Percentiles rank a stretch among this genome's conserved stretches.
Conservation (phyloP, 1,140 invertebrate genomes). For the Zaprionus africanus region DNA sequence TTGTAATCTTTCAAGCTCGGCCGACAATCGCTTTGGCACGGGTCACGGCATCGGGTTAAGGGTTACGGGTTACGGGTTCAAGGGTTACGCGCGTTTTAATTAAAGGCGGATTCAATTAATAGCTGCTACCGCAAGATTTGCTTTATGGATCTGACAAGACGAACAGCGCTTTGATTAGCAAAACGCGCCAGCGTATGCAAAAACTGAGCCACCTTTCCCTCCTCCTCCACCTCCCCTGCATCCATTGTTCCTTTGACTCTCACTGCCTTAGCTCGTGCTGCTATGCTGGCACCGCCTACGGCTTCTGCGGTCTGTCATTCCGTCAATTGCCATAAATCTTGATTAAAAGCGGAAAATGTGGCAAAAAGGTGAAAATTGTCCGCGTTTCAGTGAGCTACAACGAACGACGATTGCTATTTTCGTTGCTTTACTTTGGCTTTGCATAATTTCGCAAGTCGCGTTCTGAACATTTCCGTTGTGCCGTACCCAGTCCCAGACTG, state of each 20-base stretch:
- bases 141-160: conserved; percentile 30
- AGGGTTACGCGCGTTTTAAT: conserved; percentile 53
- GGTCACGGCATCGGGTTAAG: not conserved
- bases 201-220: not conserved
- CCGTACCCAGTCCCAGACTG: conserved; percentile 8
- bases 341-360: conserved; percentile 71
- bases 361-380: conserved; percentile 76
- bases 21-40: not conserved
- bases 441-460: conserved; percentile 66
- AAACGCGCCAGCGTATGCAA: conserved; percentile 45
- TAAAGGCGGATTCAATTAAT: conserved; percentile 72
- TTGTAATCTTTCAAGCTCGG: not conserved
- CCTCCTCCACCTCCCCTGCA: no score
- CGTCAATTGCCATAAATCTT: conserved; percentile 78
- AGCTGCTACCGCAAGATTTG: conserved; percentile 41
- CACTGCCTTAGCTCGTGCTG: not conserved
- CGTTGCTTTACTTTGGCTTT: conserved; percentile 50
- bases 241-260: no score
- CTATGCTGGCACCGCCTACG: not conserved
- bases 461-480: conserved; percentile 47
- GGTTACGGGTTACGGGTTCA: conserved; percentile 20
- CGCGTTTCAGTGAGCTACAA: conserved; percentile 39
- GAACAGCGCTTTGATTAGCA: conserved; percentile 59
- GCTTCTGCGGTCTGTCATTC: conserved; percentile 36
- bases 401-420: conserved; percentile 46